phyloP scores from a whole-genome alignment of 1,140 invertebrate species.

The Aleiodes sp. region DNA sequence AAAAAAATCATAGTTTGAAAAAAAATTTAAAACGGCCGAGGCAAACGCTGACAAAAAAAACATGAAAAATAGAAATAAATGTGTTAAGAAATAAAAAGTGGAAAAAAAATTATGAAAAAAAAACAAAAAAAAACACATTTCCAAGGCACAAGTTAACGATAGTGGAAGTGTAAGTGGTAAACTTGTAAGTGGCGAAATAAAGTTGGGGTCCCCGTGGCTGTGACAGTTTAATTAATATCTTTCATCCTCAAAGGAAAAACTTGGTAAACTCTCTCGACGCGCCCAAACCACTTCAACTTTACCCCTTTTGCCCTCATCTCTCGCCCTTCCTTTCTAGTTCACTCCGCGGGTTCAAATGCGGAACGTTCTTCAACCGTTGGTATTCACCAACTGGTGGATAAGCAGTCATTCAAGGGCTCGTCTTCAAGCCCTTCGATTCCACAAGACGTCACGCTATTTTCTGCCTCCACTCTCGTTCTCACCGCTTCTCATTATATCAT shows the following conservation, averaged over 20 bases:
- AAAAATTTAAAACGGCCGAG: too few relatives aligned
- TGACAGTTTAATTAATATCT: constrained; percentile 67
- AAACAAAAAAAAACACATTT: constrained; percentile 6
- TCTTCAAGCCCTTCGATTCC: not conserved
- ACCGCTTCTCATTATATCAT: not conserved
- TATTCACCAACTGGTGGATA: not conserved
- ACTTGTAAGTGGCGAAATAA: constrained; percentile 66
- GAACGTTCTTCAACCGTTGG: not conserved
- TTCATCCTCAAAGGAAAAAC: constrained; percentile 64
- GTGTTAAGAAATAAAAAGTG: not conserved
- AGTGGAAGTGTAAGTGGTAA: constrained; percentile 50
- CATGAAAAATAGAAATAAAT: not conserved
- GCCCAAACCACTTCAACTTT: constrained; percentile 57
- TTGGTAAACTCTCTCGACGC: constrained; percentile 52
- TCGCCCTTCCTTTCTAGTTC: not conserved
- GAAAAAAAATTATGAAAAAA: not conserved
- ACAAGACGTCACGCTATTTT: too few relatives aligned
- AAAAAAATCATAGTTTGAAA: too few relatives aligned
- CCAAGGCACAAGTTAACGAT: not conserved
- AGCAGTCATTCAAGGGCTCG: not conserved
- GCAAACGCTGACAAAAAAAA: too few relatives aligned
- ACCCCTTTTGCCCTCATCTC: constrained; percentile 20
- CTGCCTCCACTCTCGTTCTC: too few relatives aligned
- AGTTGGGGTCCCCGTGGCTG: constrained; percentile 61
- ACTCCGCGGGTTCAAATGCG: not conserved